phyloP scores from a whole-genome alignment of 2,797 vertebrate species.

The Rhyacichthys aspro region DNA sequence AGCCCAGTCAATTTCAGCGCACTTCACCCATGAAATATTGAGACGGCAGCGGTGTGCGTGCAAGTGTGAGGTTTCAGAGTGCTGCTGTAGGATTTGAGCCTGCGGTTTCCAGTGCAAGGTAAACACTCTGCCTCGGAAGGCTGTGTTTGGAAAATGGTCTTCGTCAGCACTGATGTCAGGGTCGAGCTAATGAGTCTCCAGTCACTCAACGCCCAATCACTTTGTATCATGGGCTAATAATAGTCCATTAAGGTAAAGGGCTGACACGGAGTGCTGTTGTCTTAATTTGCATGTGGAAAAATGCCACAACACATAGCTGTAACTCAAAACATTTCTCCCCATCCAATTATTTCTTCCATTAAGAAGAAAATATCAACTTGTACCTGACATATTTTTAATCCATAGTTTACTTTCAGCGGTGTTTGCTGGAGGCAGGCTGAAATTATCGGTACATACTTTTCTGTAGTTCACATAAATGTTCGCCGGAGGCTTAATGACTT shows the following conservation, averaged over 20 bases:
- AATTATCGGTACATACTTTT: background rate
- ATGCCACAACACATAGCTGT: background rate
- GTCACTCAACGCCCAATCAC: slow-evolving; percentile 33
- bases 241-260: slow-evolving; percentile 27
- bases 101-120: slow-evolving; percentile 31
- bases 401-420: background rate
- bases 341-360: slow-evolving; percentile 16
- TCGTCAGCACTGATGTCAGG: slow-evolving; percentile 53
- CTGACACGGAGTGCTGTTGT: slow-evolving; percentile 9
- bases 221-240: slow-evolving; percentile 33
- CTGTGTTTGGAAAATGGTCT: slow-evolving; percentile 47
- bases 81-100: slow-evolving; percentile 26
- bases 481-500: background rate
- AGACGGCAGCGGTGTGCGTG: slow-evolving; percentile 43
- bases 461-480: background rate
- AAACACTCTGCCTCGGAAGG: slow-evolving; percentile 22
- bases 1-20: slow-evolving; percentile 50
- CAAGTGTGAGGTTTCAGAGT: slow-evolving; percentile 57
- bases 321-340: background rate
- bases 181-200: slow-evolving; percentile 53
- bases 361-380: background rate
- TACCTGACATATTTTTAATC: background rate
- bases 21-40: slow-evolving; percentile 69
- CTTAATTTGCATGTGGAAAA: slow-evolving; percentile 25
- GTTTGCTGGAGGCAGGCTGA: background rate